Conservation (phyloP, 2,888 invertebrate species). For the Strigamia transsilvanica region DNA sequence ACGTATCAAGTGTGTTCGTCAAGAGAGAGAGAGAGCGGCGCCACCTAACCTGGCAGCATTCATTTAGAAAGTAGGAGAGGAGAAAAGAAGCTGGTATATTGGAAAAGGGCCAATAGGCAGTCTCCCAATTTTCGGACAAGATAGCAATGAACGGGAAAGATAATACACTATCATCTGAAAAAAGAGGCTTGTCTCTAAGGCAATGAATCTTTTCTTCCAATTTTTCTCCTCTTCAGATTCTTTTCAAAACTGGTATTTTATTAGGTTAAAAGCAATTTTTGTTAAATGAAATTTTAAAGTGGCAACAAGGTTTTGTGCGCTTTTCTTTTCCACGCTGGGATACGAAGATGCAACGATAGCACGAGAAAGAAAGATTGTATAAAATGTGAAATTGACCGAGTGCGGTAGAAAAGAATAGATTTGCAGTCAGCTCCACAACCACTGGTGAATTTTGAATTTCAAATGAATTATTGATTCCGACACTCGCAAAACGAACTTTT, state of each 20-base stretch:
- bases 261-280: constrained; percentile 16
- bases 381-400: constrained; percentile 38
- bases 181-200: constrained; percentile 30
- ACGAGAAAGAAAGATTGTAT: constrained; percentile 12
- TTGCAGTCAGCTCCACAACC: constrained; percentile 16
- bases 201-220: constrained; percentile 17
- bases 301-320: constrained; percentile 3
- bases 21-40: constrained; percentile 7
- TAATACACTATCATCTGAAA: constrained; percentile 38
- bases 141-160: constrained; percentile 35
- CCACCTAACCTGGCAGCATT: constrained; percentile 27
- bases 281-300: constrained; percentile 33
- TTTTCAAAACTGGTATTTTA: constrained; percentile 6
- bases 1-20: constrained; percentile 35
- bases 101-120: constrained; percentile 35
- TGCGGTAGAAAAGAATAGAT: constrained; percentile 31
- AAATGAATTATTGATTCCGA: constrained; percentile 22
- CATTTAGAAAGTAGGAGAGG: neutral
- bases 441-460: constrained; percentile 32
- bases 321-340: neutral
- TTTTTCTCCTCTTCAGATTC: constrained; percentile 22
- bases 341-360: constrained; percentile 9
- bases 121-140: constrained; percentile 38
- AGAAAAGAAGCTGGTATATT: constrained; percentile 20
- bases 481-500: constrained; percentile 22